These are phyloP conservation scores for Blennius ocellaris DNA, from an alignment of 2,113 vertebrate genomes.

Conservation along the genomic window DNA sequence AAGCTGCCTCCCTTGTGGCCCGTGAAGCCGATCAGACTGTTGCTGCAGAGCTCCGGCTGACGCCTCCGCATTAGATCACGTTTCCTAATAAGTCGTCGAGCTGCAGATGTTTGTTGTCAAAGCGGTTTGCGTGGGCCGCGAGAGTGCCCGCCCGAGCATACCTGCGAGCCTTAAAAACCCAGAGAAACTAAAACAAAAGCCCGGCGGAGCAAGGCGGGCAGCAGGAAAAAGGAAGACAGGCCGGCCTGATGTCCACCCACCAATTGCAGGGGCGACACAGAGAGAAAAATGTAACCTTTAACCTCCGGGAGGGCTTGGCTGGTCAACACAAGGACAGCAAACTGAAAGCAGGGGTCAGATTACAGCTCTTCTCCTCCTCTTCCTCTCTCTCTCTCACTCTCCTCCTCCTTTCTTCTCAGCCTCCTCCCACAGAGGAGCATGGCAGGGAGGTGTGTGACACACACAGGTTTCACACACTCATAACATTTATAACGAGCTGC, in stretches of 20 bases:
- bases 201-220: conserved; percentile 46
- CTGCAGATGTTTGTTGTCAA: conserved; percentile 20
- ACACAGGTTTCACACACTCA: background rate
- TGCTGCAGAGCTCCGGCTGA: conserved; percentile 37
- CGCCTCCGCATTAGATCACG: conserved; percentile 49
- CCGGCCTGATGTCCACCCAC: conserved; percentile 29
- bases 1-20: conserved; percentile 26
- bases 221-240: conserved; percentile 78
- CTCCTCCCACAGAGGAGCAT: conserved; percentile 13
- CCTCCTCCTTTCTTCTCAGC: background rate
- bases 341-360: conserved; percentile 80
- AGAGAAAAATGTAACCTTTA: conserved; percentile 65
- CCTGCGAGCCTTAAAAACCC: conserved; percentile 52
- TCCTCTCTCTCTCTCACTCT: conserved; percentile 11
- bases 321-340: conserved; percentile 53
- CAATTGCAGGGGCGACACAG: conserved; percentile 50
- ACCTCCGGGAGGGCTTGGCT: conserved; percentile 62
- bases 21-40: conserved; percentile 13
- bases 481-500: background rate
- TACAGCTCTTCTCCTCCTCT: conserved; percentile 56
- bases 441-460: conserved; percentile 32
- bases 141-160: conserved; percentile 38
- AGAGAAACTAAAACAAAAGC: conserved; percentile 73
- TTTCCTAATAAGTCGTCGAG: conserved; percentile 43
- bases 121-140: background rate